These are phyloP conservation scores for Champsocephalus gunnari DNA, from an alignment of 2,797 vertebrate genomes.

Conservation along the genomic window DNA sequence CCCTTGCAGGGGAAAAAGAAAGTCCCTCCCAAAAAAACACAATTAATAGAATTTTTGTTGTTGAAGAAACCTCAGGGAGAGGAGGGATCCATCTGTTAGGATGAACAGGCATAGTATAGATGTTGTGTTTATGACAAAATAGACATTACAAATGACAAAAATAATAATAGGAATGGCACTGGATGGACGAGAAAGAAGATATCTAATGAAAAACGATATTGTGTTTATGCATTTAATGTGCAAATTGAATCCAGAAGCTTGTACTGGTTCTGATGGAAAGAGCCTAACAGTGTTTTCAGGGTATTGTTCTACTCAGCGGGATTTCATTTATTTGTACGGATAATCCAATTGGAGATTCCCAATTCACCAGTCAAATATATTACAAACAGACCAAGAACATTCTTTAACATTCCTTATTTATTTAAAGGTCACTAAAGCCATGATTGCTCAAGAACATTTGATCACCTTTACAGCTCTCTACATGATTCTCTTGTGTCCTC, in stretches of 20 bases:
- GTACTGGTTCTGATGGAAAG: neutral
- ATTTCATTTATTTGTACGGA: conserved; percentile 8
- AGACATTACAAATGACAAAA: too few relatives aligned
- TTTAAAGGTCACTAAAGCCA: conserved; percentile 42
- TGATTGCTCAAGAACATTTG: conserved; percentile 20
- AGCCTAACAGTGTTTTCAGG: neutral
- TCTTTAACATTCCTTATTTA: conserved; percentile 17
- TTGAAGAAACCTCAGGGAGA: too few relatives aligned
- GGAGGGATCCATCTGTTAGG: too few relatives aligned
- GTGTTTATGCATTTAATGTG: neutral
- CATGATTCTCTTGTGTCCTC: conserved; percentile 42
- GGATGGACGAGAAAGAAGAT: too few relatives aligned
- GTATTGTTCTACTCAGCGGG: neutral
- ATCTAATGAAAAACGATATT: too few relatives aligned
- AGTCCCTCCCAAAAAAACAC: neutral
- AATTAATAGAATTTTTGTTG: neutral
- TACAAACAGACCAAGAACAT: conserved; percentile 5
- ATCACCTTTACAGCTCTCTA: conserved; percentile 39
- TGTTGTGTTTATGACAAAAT: too few relatives aligned
- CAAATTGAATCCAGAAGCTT: neutral
- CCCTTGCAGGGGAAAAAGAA: too few relatives aligned
- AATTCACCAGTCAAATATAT: conserved; percentile 16
- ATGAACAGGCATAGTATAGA: too few relatives aligned
- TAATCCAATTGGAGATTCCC: conserved; percentile 7
- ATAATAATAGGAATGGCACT: too few relatives aligned